Percentiles rank a stretch among this genome's conserved stretches.
These are phyloP conservation scores for Parauchenoglanis ngamensis DNA, from an alignment of 2,797 vertebrate species.

Conservation along the genomic window DNA sequence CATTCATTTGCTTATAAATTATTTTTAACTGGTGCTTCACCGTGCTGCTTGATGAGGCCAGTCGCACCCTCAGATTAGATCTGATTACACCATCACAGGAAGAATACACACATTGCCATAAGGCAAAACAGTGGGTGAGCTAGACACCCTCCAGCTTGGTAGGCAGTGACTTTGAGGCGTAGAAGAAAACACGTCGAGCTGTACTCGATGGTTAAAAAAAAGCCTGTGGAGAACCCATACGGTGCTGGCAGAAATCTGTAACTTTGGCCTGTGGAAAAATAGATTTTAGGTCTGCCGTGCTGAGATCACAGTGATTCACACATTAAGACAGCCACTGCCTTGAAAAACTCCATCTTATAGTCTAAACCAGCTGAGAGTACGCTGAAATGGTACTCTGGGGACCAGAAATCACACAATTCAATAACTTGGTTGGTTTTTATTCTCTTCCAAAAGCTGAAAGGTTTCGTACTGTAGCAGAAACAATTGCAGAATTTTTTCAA, in stretches of 20 bases:
- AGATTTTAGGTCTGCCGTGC: background rate
- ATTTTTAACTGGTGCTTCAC: slow-evolving; percentile 14
- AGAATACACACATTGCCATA: slow-evolving; percentile 51
- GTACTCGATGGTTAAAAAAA: background rate
- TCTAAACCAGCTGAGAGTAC: background rate
- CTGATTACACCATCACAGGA: slow-evolving; percentile 21
- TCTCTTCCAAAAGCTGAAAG: background rate
- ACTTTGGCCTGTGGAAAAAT: slow-evolving; percentile 16
- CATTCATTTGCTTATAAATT: background rate
- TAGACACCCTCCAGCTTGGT: slow-evolving; percentile 62
- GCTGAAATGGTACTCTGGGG: slow-evolving; percentile 4
- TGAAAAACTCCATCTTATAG: background rate
- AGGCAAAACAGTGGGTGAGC: slow-evolving; percentile 60
- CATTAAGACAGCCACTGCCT: slow-evolving; percentile 4
- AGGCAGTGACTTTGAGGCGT: slow-evolving; percentile 31
- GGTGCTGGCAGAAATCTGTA: slow-evolving; percentile 5
- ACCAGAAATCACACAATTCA: background rate
- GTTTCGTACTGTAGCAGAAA: background rate
- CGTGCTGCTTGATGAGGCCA: background rate
- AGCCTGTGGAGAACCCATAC: slow-evolving; percentile 30
- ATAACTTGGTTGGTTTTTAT: background rate
- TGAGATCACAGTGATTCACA: slow-evolving; percentile 17
- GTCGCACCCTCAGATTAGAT: slow-evolving; percentile 16
- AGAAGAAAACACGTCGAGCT: slow-evolving; percentile 9
- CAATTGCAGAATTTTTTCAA: background rate